Percentiles rank a stretch among this genome's conserved stretches.
Evolutionary conservation across 2,888 invertebrate species (phyloP).

Genomic region (Yponomeuta cagnagella): DNA sequence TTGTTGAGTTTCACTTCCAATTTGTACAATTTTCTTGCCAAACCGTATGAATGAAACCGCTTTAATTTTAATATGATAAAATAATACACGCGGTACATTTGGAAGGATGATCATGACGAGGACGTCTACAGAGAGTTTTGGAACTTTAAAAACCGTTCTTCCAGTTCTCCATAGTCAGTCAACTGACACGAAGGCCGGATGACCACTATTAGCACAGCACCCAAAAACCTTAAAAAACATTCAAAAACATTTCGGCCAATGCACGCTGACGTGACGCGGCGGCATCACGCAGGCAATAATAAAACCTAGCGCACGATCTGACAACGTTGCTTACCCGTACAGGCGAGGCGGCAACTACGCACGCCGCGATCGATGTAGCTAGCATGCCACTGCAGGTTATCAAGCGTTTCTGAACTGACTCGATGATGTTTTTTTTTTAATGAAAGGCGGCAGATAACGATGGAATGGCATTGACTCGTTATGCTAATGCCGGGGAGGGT

Average conservation of each 20-base stretch:
- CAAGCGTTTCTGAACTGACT: neutral
- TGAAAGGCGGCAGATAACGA: neutral
- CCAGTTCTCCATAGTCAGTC: neutral
- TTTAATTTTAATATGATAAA: too few relatives aligned
- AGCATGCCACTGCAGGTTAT: constrained; percentile 9
- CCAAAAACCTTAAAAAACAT: constrained; percentile 24
- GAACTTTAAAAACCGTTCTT: neutral
- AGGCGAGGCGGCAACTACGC: constrained; percentile 12
- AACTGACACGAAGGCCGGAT: neutral
- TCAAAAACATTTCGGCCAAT: constrained; percentile 31
- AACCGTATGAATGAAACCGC: too few relatives aligned
- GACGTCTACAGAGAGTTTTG: too few relatives aligned
- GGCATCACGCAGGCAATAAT: constrained; percentile 9
- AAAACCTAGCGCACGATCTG: constrained; percentile 17
- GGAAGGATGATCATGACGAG: too few relatives aligned
- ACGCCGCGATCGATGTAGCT: constrained; percentile 7
- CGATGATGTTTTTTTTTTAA: neutral
- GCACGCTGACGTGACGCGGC: constrained; percentile 25
- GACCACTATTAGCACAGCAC: neutral
- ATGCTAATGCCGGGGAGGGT: neutral
- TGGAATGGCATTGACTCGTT: neutral
- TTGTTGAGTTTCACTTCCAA: too few relatives aligned
- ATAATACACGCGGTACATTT: too few relatives aligned
- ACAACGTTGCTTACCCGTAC: constrained; percentile 9
- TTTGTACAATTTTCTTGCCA: too few relatives aligned